Evolutionary conservation across 2,888 invertebrate species (phyloP).

Genomic region (Eristalis arbustorum): DNA sequence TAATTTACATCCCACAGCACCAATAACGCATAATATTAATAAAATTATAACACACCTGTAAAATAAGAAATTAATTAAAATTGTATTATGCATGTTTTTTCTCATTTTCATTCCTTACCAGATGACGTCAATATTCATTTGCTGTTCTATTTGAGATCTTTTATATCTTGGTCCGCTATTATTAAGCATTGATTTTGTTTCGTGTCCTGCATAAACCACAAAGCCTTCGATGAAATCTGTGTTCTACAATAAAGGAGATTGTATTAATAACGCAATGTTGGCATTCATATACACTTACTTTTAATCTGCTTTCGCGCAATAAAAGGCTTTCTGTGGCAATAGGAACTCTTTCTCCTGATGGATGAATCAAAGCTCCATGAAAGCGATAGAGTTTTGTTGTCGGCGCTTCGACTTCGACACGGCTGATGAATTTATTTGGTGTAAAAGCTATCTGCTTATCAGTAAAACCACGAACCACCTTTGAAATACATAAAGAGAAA

Average conservation of each 20-base stretch:
- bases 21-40: constrained; percentile 92
- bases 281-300: constrained; percentile 73
- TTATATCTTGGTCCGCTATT: constrained; percentile 97
- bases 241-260: constrained; percentile 83
- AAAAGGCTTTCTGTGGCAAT: constrained; percentile 94
- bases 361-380: constrained; percentile 92
- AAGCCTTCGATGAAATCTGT: constrained; percentile 98
- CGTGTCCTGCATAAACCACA: constrained; percentile 97
- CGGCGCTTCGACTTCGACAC: constrained; percentile 95
- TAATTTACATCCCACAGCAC: constrained; percentile 93
- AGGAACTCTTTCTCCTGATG: constrained; percentile 88
- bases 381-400: constrained; percentile 98
- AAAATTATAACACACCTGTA: constrained; percentile 93
- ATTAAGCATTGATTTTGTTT: constrained; percentile 98
- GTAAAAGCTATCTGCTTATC: constrained; percentile 87
- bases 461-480: constrained; percentile 80
- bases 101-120: constrained; percentile 86
- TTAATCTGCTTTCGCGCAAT: constrained; percentile 94
- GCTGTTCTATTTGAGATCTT: constrained; percentile 93
- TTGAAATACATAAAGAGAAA: not conserved
- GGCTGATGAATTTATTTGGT: constrained; percentile 90
- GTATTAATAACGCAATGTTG: not conserved
- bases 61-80: not conserved
- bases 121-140: constrained; percentile 97
- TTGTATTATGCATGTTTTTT: not conserved